Conservation (phyloP, 2,797 vertebrate species). For the Acipenser ruthenus region DNA sequence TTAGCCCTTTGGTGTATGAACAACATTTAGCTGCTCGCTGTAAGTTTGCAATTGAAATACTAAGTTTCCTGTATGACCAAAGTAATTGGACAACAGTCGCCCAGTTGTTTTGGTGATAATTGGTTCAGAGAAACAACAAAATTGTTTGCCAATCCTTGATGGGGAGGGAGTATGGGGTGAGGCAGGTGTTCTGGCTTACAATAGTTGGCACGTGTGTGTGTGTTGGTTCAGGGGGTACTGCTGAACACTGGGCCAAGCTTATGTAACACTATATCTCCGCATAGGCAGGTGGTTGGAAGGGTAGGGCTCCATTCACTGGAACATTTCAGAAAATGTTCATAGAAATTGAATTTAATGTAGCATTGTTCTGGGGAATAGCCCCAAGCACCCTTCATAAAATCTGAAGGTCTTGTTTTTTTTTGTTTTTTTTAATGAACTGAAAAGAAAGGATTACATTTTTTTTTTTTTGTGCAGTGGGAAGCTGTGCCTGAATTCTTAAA, state of each 20-base stretch:
- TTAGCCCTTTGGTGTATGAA: no score
- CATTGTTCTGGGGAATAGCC: slow-evolving; percentile 61
- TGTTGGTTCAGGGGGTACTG: no score
- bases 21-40: no score
- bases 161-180: slow-evolving; percentile 43
- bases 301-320: slow-evolving; percentile 53
- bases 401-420: neutral
- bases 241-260: slow-evolving; percentile 54
- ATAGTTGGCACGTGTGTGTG: neutral
- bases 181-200: slow-evolving; percentile 47
- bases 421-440: no score
- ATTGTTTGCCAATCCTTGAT: slow-evolving; percentile 43
- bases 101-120: no score
- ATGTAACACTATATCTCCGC: slow-evolving; percentile 63
- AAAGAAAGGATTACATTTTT: neutral
- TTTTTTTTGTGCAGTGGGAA: no score
- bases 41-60: no score
- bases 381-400: slow-evolving; percentile 40
- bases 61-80: no score
- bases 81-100: no score
- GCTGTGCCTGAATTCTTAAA: neutral
- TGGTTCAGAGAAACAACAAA: no score
- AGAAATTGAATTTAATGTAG: slow-evolving; percentile 62
- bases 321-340: slow-evolving; percentile 62
- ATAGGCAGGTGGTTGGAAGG: slow-evolving; percentile 60